These are phyloP conservation scores for Eupeodes corollae DNA, from an alignment of 1,140 invertebrate species.

Conservation along the genomic window DNA sequence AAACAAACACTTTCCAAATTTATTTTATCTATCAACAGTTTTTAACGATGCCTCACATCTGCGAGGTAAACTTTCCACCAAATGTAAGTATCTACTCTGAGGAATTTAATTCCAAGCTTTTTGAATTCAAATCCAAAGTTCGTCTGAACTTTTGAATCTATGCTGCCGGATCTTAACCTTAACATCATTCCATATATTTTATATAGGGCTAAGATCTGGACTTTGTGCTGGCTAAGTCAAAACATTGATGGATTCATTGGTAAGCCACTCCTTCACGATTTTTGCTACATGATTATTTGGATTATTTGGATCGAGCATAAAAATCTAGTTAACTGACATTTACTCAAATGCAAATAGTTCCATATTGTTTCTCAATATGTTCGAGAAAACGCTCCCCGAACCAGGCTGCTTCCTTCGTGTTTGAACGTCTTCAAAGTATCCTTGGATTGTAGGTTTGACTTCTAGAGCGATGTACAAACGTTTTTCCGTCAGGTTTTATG, in stretches of 20 bases:
- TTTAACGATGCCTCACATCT: constrained; percentile 2
- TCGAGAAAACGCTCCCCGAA: constrained; percentile 1
- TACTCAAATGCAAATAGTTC: constrained; percentile 1
- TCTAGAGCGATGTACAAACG: no score
- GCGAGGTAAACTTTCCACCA: not conserved
- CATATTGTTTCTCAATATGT: not conserved
- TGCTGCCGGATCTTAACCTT: not conserved
- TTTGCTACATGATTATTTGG: no score
- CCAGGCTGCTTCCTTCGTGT: constrained; percentile 8
- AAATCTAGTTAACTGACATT: no score
- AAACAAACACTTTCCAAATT: no score
- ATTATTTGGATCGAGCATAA: not conserved
- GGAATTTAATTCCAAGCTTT: constrained; percentile 1
- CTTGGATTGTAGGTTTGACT: constrained; percentile 4
- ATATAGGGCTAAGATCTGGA: constrained; percentile 1
- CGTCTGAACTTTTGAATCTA: not conserved
- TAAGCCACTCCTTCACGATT: no score
- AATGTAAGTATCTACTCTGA: not conserved
- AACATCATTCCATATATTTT: constrained; percentile 3
- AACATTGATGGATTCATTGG: no score
- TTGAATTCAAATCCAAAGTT: not conserved
- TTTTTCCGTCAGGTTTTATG: constrained; percentile 8
- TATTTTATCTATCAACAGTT: not conserved
- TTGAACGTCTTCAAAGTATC: constrained; percentile 5
- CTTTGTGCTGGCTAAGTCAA: no score